Evolutionary conservation across 2,797 vertebrate species (phyloP), one percentile per base, ranked within the genome.

Genomic region (Chrysocyon brachyurus): DNA sequence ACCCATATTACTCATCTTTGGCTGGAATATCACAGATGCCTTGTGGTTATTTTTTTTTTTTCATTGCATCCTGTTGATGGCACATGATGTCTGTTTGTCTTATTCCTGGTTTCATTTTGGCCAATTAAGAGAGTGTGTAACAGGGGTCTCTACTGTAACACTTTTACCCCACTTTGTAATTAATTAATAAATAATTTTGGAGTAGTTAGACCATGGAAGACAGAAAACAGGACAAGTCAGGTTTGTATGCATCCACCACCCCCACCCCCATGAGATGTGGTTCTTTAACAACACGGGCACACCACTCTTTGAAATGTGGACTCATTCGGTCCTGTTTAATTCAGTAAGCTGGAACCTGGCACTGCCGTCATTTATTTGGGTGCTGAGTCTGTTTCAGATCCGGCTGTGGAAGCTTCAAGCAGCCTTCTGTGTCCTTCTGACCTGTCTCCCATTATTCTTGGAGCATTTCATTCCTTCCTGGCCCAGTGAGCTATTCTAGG

Each of bases 401-500:
- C 93, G 52, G 19, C 33, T 5, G 2, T 52, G 22, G 68, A 46
- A 66, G 3, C 33, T 56, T 59, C 82, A 83, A 36, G 22, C 66
- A 57, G 21, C 22, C 1, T 56, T 81, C 16, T 61, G 24, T 83
- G 56, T 61, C 19, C 24, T 54, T 72, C 46, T 95, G 72, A 57
- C 40, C 16, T 33, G 52, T n/a, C 24, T 59, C 12, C 7, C 28
- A 0, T 66, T 16, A 56, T 85, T 63, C 46, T 86, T 78, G 36
- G 63, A 90, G 24, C 40, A 46, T 75, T 85, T 88, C 17, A 83
- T 86, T 68, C n/a, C 68, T 73, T 83, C 85, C n/a, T n/a, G 87
- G 17, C 33, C 73, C 40, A 85, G 9, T 0, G 6, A 85, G 31
- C 17, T 86, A 11, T 64, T 66, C 36, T 1, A 15, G 59, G 24